A percentile compares a stretch with the other conserved stretches of the same genome.
These are phyloP conservation scores for Prorops nasuta DNA, from an alignment of 1,140 invertebrate genomes.

Conservation along the genomic window DNA sequence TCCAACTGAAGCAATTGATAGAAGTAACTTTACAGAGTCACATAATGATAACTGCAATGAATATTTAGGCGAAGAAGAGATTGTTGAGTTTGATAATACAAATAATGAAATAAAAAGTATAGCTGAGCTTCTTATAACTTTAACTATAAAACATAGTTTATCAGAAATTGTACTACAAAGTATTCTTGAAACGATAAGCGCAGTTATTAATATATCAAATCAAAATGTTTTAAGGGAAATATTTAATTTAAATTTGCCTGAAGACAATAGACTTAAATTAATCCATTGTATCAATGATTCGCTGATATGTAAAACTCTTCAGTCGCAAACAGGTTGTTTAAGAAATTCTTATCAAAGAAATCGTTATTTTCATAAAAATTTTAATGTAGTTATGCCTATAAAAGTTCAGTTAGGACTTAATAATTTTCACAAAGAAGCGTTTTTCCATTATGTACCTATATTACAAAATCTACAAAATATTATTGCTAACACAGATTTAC, in stretches of 20 bases:
- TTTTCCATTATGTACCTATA: no score
- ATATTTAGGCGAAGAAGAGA: no score
- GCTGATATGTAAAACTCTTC: background rate
- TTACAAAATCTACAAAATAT: no score
- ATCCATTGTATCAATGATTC: background rate
- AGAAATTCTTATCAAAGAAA: background rate
- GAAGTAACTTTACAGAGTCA: no score
- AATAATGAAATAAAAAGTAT: background rate
- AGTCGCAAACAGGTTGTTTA: background rate
- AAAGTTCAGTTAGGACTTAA: no score
- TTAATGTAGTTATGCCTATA: background rate
- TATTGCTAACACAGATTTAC: background rate
- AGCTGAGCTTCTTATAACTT: background rate
- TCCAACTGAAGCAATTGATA: background rate
- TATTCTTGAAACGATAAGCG: background rate
- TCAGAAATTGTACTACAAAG: background rate
- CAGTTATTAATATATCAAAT: background rate
- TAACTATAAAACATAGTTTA: background rate
- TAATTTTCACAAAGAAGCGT: no score
- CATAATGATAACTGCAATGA: no score
- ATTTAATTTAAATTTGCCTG: background rate
- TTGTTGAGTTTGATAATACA: background rate
- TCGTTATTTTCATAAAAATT: background rate
- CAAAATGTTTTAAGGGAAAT: background rate
- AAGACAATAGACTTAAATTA: background rate